Conservation (phyloP, 2,113 vertebrate species). For the Sylvia atricapilla region DNA sequence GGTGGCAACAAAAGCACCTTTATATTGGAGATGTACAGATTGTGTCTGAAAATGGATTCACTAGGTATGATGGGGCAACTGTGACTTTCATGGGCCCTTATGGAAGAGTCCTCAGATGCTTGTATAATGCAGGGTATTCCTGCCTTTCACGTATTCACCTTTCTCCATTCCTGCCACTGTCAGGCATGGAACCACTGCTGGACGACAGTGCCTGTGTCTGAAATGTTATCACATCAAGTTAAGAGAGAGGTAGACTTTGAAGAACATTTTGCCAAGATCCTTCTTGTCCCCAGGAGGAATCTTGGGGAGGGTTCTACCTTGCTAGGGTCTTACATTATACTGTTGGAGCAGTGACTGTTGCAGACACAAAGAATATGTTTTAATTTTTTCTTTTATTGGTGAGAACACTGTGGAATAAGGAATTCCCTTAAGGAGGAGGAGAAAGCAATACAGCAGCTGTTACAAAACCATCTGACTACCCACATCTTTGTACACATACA, state of each 20-base stretch:
- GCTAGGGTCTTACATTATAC: fast-evolving
- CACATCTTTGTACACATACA: background rate
- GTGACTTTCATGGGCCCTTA: background rate
- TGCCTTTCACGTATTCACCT: background rate
- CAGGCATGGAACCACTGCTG: background rate
- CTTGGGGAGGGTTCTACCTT: background rate
- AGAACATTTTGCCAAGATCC: background rate
- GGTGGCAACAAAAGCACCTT: background rate
- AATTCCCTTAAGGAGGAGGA: background rate
- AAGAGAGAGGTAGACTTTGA: background rate
- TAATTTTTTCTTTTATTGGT: background rate
- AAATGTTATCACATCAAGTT: background rate
- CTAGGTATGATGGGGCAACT: background rate
- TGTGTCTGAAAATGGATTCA: background rate
- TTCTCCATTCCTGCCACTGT: background rate
- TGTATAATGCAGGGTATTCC: background rate
- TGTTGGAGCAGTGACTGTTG: background rate
- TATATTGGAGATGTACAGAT: background rate
- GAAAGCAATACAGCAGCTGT: background rate
- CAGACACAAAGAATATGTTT: background rate
- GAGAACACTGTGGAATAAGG: background rate
- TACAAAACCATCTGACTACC: background rate
- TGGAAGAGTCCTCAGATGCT: background rate
- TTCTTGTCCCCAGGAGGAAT: background rate
- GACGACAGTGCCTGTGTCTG: background rate